A percentile compares a stretch with the other conserved stretches of the same genome.
These are phyloP conservation scores for Plagiodera versicolora DNA, from an alignment of 2,888 invertebrate species.

Conservation along the genomic window DNA sequence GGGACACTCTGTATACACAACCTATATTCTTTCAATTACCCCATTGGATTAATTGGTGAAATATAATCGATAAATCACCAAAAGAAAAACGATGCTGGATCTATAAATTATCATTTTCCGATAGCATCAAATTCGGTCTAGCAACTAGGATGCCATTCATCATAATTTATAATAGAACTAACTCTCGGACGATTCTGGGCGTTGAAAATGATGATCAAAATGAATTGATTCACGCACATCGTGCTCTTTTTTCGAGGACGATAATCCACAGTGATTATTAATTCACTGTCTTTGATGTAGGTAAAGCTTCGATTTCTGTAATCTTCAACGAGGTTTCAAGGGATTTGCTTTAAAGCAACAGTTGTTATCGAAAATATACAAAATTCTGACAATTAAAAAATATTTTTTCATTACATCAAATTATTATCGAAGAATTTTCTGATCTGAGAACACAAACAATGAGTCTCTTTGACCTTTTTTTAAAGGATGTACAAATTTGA, in stretches of 20 bases:
- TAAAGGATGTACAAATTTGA: too few species aligned
- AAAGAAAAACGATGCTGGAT: slow-evolving; percentile 9
- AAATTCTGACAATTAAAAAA: too few species aligned
- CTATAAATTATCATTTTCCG: not conserved
- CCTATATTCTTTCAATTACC: slow-evolving; percentile 16
- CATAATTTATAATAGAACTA: not conserved
- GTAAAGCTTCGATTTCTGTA: too few species aligned
- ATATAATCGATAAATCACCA: slow-evolving; percentile 13
- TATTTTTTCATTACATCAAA: too few species aligned
- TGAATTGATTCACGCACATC: not conserved
- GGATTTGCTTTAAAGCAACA: too few species aligned
- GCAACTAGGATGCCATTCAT: not conserved
- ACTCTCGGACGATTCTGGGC: not conserved
- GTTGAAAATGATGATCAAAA: not conserved
- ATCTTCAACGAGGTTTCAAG: too few species aligned
- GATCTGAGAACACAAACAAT: too few species aligned
- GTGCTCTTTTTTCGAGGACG: not conserved
- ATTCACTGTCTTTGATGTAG: too few species aligned
- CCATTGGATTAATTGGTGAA: slow-evolving; percentile 18
- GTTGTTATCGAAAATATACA: too few species aligned
- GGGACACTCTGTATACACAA: too few species aligned
- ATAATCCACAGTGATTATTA: not conserved
- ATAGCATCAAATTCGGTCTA: not conserved
- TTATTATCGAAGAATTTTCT: too few species aligned
- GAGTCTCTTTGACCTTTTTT: too few species aligned